Evolutionary conservation across 1,140 invertebrate genomes (phyloP).

Genomic region (Brachionus calyciflorus): DNA sequence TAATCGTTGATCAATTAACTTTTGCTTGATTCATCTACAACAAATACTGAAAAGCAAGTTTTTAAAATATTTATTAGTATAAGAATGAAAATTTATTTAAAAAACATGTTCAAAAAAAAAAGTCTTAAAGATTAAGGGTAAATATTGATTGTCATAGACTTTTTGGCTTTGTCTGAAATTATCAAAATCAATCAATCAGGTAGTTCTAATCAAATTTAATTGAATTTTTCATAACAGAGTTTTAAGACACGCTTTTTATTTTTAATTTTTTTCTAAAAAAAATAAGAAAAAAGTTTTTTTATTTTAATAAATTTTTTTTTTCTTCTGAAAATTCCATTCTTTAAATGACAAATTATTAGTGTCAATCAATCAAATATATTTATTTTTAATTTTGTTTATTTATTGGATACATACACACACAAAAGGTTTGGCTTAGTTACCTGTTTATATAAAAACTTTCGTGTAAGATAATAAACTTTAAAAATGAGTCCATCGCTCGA

Average conservation of each 20-base stretch:
- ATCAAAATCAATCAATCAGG: conserved; percentile 35
- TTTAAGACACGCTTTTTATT: conserved; percentile 21
- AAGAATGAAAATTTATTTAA: conserved; percentile 21
- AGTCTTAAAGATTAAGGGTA: too few species aligned
- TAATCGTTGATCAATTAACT: not conserved
- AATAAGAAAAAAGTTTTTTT: too few species aligned
- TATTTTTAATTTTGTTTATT: too few species aligned
- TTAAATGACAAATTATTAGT: not conserved
- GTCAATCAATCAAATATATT: conserved; percentile 28
- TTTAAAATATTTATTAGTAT: not conserved
- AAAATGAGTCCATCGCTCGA: too few species aligned
- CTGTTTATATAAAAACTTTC: too few species aligned
- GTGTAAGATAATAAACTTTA: too few species aligned
- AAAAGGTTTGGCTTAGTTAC: too few species aligned
- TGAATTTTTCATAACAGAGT: conserved; percentile 1
- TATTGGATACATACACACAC: too few species aligned
- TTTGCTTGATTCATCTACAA: not conserved
- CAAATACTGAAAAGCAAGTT: not conserved
- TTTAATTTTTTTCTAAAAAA: too few species aligned
- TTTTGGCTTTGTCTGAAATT: not conserved
- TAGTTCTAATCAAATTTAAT: not conserved
- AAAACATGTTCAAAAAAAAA: too few species aligned
- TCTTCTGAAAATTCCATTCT: conserved; percentile 12
- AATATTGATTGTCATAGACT: not conserved
- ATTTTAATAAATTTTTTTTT: too few species aligned